phyloP scores from a whole-genome alignment of 2,113 vertebrate species.

The Tupaia chinensis region DNA sequence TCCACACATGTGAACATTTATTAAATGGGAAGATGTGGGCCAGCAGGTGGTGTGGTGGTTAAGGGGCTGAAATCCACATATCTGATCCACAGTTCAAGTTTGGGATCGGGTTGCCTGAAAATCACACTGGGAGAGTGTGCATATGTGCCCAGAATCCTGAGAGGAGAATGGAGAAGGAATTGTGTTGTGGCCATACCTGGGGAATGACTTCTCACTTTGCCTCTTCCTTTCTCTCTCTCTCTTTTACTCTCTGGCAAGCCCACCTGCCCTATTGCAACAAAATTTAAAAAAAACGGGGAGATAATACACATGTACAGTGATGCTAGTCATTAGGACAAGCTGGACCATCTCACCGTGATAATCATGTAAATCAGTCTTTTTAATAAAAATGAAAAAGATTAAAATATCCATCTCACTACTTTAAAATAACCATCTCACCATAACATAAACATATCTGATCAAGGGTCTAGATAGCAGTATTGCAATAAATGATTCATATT shows the following conservation, averaged over 20 bases:
- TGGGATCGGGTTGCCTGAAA: too few species aligned
- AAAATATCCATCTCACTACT: neutral
- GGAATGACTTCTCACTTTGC: too few species aligned
- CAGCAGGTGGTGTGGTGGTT: too few species aligned
- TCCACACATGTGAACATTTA: neutral
- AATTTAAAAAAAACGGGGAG: neutral
- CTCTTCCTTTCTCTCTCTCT: too few species aligned
- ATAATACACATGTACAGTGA: neutral
- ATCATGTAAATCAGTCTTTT: conserved; percentile 10
- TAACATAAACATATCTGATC: neutral
- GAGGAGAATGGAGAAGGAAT: too few species aligned
- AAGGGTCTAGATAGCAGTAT: neutral
- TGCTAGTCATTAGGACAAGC: neutral
- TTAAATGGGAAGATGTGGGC: neutral
- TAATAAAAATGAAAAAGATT: conserved; percentile 15
- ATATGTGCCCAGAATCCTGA: too few species aligned
- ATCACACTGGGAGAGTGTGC: too few species aligned
- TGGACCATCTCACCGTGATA: neutral
- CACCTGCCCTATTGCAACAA: too few species aligned
- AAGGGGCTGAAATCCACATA: too few species aligned
- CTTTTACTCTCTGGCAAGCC: too few species aligned
- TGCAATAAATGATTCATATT: conserved; percentile 42
- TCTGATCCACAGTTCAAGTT: too few species aligned
- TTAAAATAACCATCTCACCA: neutral
- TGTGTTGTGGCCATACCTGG: too few species aligned